Percentiles rank a stretch among this genome's conserved stretches.
These are phyloP conservation scores for Anneissia japonica DNA, from an alignment of 35 echinoderm and acorn worm species.

Conservation along the genomic window DNA sequence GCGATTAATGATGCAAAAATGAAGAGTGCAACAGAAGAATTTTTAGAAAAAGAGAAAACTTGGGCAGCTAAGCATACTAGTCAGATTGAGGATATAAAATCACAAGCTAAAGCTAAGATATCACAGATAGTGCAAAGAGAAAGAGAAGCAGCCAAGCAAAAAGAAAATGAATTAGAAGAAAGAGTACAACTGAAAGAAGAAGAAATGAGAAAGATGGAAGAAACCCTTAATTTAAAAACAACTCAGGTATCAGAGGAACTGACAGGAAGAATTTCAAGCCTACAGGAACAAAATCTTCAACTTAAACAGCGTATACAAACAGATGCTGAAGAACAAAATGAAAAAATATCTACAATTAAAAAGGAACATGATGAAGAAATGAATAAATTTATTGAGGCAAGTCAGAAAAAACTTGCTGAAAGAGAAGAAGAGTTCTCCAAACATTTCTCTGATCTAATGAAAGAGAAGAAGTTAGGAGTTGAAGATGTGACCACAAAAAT, in stretches of 20 bases:
- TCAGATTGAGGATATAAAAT: conserved; percentile 63
- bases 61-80: conserved; percentile 56
- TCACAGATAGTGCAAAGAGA: conserved; percentile 48
- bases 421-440: conserved; percentile 66
- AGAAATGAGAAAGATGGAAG: conserved; percentile 27
- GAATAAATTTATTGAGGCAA: neutral
- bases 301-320: neutral
- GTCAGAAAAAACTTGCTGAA: conserved; percentile 35
- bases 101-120: conserved; percentile 80
- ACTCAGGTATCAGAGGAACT: neutral
- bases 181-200: conserved; percentile 38
- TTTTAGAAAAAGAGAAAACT: conserved; percentile 34
- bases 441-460: conserved; percentile 64
- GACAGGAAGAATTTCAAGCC: conserved; percentile 2
- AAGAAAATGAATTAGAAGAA: conserved; percentile 30
- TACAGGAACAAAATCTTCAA: conserved; percentile 16
- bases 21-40: conserved; percentile 45
- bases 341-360: neutral
- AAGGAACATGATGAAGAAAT: conserved; percentile 26
- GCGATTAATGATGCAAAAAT: conserved; percentile 48
- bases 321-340: conserved; percentile 6
- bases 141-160: conserved; percentile 37
- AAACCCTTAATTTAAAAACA: conserved; percentile 4
- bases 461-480: conserved; percentile 76
- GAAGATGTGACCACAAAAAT: conserved; percentile 83